Evolutionary conservation across 2,888 invertebrate species (phyloP), one percentile per base, ranked within the genome.

Genomic region (Agelastica alni): DNA sequence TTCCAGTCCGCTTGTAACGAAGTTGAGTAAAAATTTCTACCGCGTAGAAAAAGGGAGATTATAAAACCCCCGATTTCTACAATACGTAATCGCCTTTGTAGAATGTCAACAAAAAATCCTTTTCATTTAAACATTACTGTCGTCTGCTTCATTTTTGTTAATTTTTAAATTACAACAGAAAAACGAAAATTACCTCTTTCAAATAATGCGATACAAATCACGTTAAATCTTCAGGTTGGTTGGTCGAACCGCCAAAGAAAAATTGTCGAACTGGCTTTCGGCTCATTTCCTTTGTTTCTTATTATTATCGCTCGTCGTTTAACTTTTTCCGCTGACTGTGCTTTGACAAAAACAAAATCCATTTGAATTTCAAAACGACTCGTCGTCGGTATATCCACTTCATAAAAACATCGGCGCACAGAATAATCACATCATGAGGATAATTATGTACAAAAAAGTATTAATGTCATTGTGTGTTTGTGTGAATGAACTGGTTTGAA

Each of bases 341-440:
- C 46, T 41, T 41, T 31, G 51, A 51, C 31, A 60, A 60, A 60
- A 59, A 61, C 54, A 60, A 60, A 61, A 62, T 62, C 58, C 61
- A 64, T 62, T 64, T 60, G 63, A 58, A 64, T 57, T 62, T 62
- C 56, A 58, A 61, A 63, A 47, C 57, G 48, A 45, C 52, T 55
- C 49, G 51, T 56, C 32, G 45, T 45, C 45, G 45, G 26, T 26
- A n/a, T n/a, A n/a, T n/a, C n/a, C n/a, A n/a, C n/a, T n/a, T n/a
- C n/a, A n/a, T n/a, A n/a, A n/a, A n/a, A n/a, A n/a, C n/a, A n/a
- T n/a, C n/a, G n/a, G n/a, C n/a, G n/a, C n/a, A 26, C 26, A 26
- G 26, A 9, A 9, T n/a, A 26, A 9, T 9, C 26, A 26, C 9
- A 3, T 9, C 3, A 26, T 26, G 6, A 26, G 9, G 26, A 26